These are phyloP conservation scores for Pomacea canaliculata DNA, from an alignment of 2,888 invertebrate genomes.

Conservation along the genomic window DNA sequence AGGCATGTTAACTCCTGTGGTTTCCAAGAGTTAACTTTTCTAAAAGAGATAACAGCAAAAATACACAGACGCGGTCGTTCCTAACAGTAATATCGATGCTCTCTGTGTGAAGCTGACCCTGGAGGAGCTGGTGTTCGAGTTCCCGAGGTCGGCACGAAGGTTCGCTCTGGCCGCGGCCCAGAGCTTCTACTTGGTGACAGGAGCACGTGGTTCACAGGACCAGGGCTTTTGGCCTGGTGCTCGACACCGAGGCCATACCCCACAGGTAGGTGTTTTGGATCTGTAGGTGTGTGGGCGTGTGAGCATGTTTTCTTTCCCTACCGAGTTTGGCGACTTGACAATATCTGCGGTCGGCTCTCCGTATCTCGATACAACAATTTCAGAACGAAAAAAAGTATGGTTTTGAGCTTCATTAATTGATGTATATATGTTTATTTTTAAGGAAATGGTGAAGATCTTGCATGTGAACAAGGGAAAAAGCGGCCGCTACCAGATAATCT, in stretches of 20 bases:
- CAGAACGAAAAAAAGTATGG: no score
- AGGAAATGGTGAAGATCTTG: slow-evolving; percentile 25
- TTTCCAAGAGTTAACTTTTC: no score
- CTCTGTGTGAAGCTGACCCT: slow-evolving; percentile 2
- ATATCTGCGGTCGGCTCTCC: no score
- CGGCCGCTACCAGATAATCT: slow-evolving; percentile 9
- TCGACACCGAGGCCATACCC: slow-evolving; percentile 1
- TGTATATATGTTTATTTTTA: background rate
- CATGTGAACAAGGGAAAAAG: slow-evolving; percentile 9
- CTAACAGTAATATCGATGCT: no score
- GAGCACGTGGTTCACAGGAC: background rate
- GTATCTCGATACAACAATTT: no score
- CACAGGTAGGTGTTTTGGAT: slow-evolving; percentile 2
- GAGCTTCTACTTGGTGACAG: background rate
- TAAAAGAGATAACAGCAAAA: no score
- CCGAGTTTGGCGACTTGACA: no score
- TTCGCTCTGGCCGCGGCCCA: slow-evolving; percentile 1
- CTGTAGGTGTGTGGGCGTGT: background rate
- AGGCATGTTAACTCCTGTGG: no score
- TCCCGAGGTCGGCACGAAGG: background rate
- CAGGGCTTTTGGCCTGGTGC: background rate
- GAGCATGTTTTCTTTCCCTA: no score
- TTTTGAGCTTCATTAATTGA: no score
- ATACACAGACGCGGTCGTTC: no score
- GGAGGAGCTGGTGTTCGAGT: slow-evolving; percentile 18